Evolutionary conservation across 2,113 vertebrate species (phyloP).

Genomic region (Cebus imitator): DNA sequence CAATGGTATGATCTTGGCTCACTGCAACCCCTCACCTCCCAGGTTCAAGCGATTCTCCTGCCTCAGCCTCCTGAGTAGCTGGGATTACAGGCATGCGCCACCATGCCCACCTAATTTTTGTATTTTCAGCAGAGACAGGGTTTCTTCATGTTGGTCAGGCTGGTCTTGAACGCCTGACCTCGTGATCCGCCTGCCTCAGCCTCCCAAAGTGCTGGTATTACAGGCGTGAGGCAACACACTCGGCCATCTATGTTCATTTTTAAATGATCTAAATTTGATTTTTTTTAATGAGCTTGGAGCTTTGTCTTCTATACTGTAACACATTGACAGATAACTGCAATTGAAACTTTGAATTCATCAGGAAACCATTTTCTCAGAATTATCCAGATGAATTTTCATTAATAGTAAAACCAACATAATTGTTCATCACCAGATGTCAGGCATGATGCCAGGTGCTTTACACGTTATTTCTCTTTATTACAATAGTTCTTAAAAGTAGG

Average conservation of each 20-base stretch:
- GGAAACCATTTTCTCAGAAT: neutral
- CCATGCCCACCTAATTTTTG: too few relatives aligned
- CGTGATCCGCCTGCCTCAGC: too few relatives aligned
- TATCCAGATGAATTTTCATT: neutral
- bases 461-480: neutral
- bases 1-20: too few relatives aligned
- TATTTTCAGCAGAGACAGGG: too few relatives aligned
- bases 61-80: too few relatives aligned
- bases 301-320: neutral
- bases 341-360: neutral
- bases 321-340: neutral
- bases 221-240: too few relatives aligned
- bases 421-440: neutral
- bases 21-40: too few relatives aligned
- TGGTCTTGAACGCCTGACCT: too few relatives aligned
- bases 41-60: too few relatives aligned
- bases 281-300: neutral
- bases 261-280: neutral
- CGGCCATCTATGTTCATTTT: neutral
- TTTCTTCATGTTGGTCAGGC: too few relatives aligned
- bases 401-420: neutral
- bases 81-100: too few relatives aligned
- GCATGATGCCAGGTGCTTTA: neutral
- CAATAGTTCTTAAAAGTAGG: neutral
- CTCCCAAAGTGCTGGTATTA: too few relatives aligned